phyloP scores from a whole-genome alignment of 1,140 invertebrate genomes.

The Oryzaephilus surinamensis region DNA sequence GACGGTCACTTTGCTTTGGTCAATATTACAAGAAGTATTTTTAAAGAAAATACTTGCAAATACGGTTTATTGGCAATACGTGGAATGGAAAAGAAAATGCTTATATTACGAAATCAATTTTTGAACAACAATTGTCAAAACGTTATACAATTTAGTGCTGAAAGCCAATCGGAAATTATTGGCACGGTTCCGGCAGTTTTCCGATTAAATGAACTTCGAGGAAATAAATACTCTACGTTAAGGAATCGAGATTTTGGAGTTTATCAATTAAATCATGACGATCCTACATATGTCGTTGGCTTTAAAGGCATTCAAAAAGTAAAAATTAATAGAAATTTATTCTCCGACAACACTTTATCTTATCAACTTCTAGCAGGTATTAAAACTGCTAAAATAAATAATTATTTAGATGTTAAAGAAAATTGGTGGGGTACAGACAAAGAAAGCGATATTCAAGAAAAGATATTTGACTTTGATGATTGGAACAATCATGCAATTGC shows the following conservation, averaged over 20 bases:
- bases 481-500: slow-evolving; percentile 98
- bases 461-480: slow-evolving; percentile 98
- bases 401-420: slow-evolving; percentile 74
- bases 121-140: slow-evolving; percentile 72
- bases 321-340: slow-evolving; percentile 79
- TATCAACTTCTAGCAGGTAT: slow-evolving; percentile 92
- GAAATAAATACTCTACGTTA: slow-evolving; percentile 47
- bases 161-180: slow-evolving; percentile 89
- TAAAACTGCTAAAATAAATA: slow-evolving; percentile 76
- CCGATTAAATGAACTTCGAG: slow-evolving; percentile 63
- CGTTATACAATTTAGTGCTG: slow-evolving; percentile 79
- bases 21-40: slow-evolving; percentile 75
- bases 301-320: slow-evolving; percentile 93
- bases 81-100: slow-evolving; percentile 95
- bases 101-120: slow-evolving; percentile 69
- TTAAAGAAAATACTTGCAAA: slow-evolving; percentile 76
- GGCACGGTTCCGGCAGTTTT: slow-evolving; percentile 74
- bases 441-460: slow-evolving; percentile 58
- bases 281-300: slow-evolving; percentile 75
- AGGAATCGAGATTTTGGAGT: slow-evolving; percentile 24
- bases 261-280: slow-evolving; percentile 38
- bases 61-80: slow-evolving; percentile 71
- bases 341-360: slow-evolving; percentile 76
- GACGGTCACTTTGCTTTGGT: slow-evolving; percentile 84
- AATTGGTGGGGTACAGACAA: slow-evolving; percentile 93